Evolutionary conservation across 2,797 vertebrate species (phyloP), one percentile per base, ranked within the genome.

Genomic region (Bucorvus abyssinicus): DNA sequence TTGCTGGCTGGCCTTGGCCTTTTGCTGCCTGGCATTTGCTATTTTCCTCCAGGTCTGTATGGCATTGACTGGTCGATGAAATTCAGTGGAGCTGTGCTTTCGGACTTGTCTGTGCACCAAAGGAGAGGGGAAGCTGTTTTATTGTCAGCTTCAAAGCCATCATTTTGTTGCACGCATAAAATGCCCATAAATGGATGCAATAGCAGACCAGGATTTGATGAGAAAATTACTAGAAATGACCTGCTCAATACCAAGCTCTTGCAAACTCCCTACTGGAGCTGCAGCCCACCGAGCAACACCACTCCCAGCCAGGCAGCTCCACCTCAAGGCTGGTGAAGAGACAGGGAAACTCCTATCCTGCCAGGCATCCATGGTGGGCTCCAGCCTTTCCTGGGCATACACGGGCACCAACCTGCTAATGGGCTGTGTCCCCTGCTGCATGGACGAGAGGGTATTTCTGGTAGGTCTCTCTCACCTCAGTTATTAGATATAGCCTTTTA

Each of bases 401-500:
- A 30, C 0, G 3, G 30, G 7, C 59, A 73, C 17, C 42, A 61
- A 7, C 10, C 5, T 1, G 0, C 15, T 42, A 14, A 60, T 2
- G 16, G 29, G 9, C 6, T 63, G 22, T n/a, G 6, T 52, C 30
- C 42, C 6, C 8, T 3, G 0, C 23, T 17, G 8, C 17, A 6
- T 1, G 6, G 69, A 5, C 18, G 13, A 47, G 36, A 52, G 15
- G 17, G 19, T 47, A 6, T 57, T 79, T 73, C 50, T 69, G 10
- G 36, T 22, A 17, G 40, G 32, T 40, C 42, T 68, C 56, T 82
- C 27, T 60, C 11, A 5, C 26, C 50, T 79, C 0, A 0, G 32
- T 23, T 76, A 38, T 20, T 40, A 65, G 59, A 34, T 3, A 34
- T 3, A 34, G n/a, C 23, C 40, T 84, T 77, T 68, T 29, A 16